Conservation (phyloP, 2,888 invertebrate species). For the Chaetogeoica ovagalla region DNA sequence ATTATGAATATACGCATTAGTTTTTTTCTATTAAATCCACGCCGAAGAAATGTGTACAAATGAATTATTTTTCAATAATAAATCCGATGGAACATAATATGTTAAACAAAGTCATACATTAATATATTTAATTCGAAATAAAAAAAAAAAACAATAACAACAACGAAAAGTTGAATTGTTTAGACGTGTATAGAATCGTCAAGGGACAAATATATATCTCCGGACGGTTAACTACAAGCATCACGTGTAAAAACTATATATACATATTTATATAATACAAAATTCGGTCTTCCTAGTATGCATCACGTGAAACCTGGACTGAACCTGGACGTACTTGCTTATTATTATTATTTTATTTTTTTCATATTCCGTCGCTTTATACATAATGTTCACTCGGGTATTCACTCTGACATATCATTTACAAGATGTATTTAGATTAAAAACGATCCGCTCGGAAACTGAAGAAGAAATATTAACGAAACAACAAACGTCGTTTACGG, state of each 20-base stretch:
- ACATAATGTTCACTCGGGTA: no score
- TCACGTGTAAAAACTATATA: no score
- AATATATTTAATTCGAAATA: no score
- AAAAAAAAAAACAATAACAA: no score
- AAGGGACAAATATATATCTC: constrained; percentile 31
- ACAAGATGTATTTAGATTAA: constrained; percentile 3
- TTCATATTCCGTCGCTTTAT: neutral
- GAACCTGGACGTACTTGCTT: constrained; percentile 1
- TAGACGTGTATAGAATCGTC: constrained; percentile 8
- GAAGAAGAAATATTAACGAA: neutral
- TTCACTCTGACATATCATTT: neutral
- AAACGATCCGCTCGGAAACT: neutral
- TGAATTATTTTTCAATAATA: no score
- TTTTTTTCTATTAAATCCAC: no score
- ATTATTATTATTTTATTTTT: constrained; percentile 16
- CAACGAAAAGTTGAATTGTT: neutral
- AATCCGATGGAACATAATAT: no score
- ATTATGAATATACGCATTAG: no score
- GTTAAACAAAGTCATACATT: no score
- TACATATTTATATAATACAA: neutral
- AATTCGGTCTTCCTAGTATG: neutral
- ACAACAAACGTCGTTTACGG: constrained; percentile 5
- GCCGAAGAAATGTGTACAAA: no score
- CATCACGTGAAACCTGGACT: neutral
- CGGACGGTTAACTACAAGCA: neutral